phyloP scores from a whole-genome alignment of 2,888 invertebrate species.

The Plemyria rubiginata region DNA sequence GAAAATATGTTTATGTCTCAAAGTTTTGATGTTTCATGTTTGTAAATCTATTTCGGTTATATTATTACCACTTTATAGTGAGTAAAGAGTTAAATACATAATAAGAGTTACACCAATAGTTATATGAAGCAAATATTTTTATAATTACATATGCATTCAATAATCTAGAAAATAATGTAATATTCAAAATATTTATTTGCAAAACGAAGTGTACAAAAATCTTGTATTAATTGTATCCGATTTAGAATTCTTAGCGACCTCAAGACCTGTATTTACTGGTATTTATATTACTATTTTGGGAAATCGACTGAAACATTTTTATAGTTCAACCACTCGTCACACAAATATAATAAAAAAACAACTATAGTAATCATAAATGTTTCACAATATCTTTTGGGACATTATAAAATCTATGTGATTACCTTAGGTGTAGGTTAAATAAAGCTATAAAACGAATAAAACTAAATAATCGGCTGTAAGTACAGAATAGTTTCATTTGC shows the following conservation, averaged over 20 bases:
- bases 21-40: constrained; percentile 35
- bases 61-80: constrained; percentile 24
- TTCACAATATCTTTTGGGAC: neutral
- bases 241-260: constrained; percentile 12
- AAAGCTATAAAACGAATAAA: neutral
- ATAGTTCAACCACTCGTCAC: neutral
- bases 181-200: constrained; percentile 30
- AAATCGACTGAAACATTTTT: neutral
- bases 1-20: constrained; percentile 32
- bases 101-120: constrained; percentile 32
- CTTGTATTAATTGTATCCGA: constrained; percentile 18
- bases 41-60: constrained; percentile 25
- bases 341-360: neutral
- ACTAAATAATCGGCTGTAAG: neutral
- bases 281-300: neutral
- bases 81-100: constrained; percentile 28
- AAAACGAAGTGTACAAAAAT: constrained; percentile 30
- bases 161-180: constrained; percentile 30
- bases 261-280: constrained; percentile 15
- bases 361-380: neutral
- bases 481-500: constrained; percentile 1
- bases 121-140: constrained; percentile 33
- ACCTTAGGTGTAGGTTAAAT: neutral
- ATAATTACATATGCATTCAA: constrained; percentile 32
- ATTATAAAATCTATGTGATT: neutral